phyloP scores from a whole-genome alignment of 2,797 vertebrate species.

The Lithobates sylvaticus region DNA sequence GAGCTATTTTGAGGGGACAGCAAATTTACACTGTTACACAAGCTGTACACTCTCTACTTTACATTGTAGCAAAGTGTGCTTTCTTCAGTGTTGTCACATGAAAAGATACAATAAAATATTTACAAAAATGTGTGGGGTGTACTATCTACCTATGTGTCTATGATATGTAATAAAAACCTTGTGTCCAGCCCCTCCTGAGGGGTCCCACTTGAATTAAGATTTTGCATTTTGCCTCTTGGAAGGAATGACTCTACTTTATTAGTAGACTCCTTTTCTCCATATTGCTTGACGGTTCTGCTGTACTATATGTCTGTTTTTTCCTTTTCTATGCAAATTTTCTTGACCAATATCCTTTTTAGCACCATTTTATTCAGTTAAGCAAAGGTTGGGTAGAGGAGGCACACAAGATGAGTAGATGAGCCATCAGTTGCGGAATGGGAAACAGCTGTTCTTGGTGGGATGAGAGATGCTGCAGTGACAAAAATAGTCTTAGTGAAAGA shows the following conservation, averaged over 20 bases:
- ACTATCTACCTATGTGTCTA: no score
- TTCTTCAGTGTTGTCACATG: no score
- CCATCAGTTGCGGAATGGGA: not conserved
- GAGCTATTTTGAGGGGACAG: no score
- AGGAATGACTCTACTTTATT: not conserved
- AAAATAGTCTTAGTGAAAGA: not conserved
- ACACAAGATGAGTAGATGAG: not conserved
- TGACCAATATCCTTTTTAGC: constrained; percentile 15
- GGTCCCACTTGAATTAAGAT: no score
- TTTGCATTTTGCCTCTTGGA: no score
- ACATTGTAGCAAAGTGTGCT: no score
- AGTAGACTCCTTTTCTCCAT: not conserved
- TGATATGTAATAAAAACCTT: not conserved
- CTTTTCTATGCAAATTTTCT: not conserved
- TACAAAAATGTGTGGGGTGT: no score
- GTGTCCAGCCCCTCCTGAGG: no score
- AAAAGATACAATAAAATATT: no score
- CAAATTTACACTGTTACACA: no score
- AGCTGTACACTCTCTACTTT: no score
- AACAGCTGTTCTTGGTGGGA: constrained; percentile 11
- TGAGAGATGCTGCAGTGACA: not conserved
- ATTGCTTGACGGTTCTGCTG: not conserved
- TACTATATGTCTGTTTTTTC: not conserved
- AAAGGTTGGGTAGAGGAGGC: not conserved
- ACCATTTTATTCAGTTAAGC: not conserved